These are phyloP conservation scores for Corydoras sp. DNA, from an alignment of 2,113 vertebrate genomes.

Conservation along the genomic window DNA sequence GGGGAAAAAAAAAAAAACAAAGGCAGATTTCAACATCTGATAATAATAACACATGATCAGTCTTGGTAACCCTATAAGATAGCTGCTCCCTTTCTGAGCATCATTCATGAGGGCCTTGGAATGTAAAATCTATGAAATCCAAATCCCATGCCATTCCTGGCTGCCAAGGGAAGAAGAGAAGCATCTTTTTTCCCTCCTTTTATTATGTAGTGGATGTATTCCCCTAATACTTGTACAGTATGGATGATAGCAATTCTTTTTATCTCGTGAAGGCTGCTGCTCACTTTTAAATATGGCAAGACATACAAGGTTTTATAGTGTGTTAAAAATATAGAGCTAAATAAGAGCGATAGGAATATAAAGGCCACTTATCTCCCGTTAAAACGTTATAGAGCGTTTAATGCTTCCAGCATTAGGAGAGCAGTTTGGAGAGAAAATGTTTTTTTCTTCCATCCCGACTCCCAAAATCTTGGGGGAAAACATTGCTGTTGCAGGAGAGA, in stretches of 20 bases:
- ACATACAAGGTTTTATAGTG: too few species aligned
- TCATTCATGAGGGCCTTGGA: slow-evolving; percentile 28
- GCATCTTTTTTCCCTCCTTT: slow-evolving; percentile 18
- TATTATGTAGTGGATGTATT: slow-evolving; percentile 12
- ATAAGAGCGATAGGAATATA: too few species aligned
- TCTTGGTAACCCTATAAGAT: slow-evolving; percentile 27
- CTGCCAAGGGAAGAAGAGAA: slow-evolving; percentile 20
- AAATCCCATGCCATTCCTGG: slow-evolving; percentile 20
- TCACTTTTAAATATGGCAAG: neutral
- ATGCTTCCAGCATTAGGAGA: too few species aligned
- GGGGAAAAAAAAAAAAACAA: slow-evolving; percentile 58
- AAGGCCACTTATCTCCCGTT: too few species aligned
- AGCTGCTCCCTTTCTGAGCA: slow-evolving; percentile 30
- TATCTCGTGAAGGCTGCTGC: neutral
- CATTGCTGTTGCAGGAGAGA: too few species aligned
- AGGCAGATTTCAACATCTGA: slow-evolving; percentile 50
- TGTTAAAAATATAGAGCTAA: too few species aligned
- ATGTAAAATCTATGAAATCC: slow-evolving; percentile 37
- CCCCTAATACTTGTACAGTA: neutral
- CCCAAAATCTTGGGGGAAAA: too few species aligned
- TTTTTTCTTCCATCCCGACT: too few species aligned
- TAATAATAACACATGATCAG: slow-evolving; percentile 40
- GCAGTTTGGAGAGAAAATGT: too few species aligned
- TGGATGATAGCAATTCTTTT: neutral
- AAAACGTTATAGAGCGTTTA: too few species aligned